These are phyloP conservation scores for Leptothorax acervorum DNA, from an alignment of 2,888 invertebrate species.

Conservation along the genomic window DNA sequence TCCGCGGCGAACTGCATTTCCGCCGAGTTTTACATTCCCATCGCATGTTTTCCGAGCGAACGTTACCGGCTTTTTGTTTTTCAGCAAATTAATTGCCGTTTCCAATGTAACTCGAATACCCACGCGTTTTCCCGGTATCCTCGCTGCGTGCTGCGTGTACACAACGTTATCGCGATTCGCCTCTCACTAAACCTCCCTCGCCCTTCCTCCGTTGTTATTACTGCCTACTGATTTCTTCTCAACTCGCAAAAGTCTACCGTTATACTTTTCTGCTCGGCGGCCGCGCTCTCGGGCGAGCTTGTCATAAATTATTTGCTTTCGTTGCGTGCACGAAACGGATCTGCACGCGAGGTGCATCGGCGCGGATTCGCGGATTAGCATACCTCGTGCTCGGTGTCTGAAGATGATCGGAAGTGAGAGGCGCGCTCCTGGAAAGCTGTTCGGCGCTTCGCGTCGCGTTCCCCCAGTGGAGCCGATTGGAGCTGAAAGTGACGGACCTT, in stretches of 20 bases:
- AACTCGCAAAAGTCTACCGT: conserved; percentile 32
- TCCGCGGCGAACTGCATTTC: conserved; percentile 9
- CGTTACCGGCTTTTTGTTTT: not conserved
- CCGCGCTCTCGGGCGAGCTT: not conserved
- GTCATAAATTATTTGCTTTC: conserved; percentile 39
- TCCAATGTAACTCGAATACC: not conserved
- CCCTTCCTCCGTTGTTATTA: not conserved
- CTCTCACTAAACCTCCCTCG: not conserved
- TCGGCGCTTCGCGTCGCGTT: conserved; percentile 82
- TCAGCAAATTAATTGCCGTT: conserved; percentile 32
- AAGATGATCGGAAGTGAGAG: conserved; percentile 77
- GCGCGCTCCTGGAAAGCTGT: conserved; percentile 80
- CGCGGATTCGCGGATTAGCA: conserved; percentile 34
- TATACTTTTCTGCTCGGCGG: conserved; percentile 27
- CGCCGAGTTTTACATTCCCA: conserved; percentile 17
- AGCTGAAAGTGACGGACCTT: conserved; percentile 76
- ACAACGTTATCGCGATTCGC: not conserved
- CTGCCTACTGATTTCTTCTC: not conserved
- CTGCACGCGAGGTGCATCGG: conserved; percentile 16
- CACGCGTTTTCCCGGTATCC: not conserved
- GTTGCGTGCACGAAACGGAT: conserved; percentile 28
- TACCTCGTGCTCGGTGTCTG: conserved; percentile 82
- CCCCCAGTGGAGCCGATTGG: conserved; percentile 77
- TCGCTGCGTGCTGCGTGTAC: not conserved
- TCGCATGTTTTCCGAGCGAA: conserved; percentile 1